Percentiles rank a stretch among this genome's conserved stretches.
Conservation (phyloP, 2,888 invertebrate species). For the Sminthurinus aureus region DNA sequence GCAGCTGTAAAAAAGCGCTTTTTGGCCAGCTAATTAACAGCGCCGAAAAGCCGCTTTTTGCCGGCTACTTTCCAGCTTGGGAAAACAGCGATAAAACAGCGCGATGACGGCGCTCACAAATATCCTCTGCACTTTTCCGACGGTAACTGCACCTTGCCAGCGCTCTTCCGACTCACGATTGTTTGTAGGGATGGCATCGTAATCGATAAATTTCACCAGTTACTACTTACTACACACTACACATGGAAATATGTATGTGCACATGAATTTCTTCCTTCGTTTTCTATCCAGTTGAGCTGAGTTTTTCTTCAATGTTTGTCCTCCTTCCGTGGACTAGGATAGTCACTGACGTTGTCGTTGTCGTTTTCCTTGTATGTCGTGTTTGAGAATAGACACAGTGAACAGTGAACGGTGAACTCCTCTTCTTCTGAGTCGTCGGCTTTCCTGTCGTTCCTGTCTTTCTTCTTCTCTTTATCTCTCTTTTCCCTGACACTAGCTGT, state of each 20-base stretch:
- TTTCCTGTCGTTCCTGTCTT: background rate
- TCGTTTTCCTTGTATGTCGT: background rate
- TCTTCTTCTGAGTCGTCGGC: background rate
- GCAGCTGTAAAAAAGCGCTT: too few relatives aligned
- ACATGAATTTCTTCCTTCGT: background rate
- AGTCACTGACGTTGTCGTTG: background rate
- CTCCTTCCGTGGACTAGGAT: background rate
- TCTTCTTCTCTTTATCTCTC: background rate
- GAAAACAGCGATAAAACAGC: background rate
- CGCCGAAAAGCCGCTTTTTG: too few relatives aligned
- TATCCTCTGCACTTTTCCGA: too few relatives aligned
- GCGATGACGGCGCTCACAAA: background rate
- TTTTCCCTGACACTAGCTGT: background rate
- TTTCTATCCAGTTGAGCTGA: background rate
- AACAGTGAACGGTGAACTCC: background rate
- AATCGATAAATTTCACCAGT: constrained; percentile 41
- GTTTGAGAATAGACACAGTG: background rate
- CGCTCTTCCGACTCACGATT: too few relatives aligned
- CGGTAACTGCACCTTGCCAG: too few relatives aligned
- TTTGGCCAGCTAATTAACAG: too few relatives aligned
- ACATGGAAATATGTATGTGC: background rate
- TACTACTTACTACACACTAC: background rate
- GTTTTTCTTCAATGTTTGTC: constrained; percentile 3
- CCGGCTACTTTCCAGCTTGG: background rate
- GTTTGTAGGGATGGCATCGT: constrained; percentile 27